Conservation (phyloP, 2,797 vertebrate species). For the Tympanoctomys barrerae region DNA sequence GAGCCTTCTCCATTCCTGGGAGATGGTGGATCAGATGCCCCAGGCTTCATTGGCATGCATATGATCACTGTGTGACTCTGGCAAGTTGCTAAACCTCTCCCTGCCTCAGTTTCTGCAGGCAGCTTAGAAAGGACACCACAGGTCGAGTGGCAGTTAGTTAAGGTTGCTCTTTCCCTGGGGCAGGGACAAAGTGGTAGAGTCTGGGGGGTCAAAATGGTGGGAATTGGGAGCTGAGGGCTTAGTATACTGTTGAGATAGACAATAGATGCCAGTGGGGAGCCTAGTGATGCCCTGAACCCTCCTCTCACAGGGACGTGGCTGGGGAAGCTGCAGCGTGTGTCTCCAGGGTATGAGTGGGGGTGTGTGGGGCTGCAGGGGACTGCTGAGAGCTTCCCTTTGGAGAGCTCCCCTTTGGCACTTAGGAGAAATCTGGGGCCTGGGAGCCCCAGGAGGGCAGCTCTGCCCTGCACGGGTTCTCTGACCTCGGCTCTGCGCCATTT, state of each 20-base stretch:
- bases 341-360: background rate
- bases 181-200: background rate
- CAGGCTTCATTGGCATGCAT: background rate
- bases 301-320: rapidly evolving
- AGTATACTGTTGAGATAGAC: background rate
- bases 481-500: background rate
- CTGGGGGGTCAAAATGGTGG: background rate
- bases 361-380: background rate
- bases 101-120: background rate
- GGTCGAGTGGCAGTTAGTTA: background rate
- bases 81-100: background rate
- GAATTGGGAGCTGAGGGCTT: background rate
- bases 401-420: background rate
- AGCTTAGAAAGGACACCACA: background rate
- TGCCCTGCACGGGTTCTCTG: background rate
- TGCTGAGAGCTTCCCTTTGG: background rate
- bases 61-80: background rate
- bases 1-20: background rate
- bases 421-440: background rate
- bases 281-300: background rate
- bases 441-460: background rate
- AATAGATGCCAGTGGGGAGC: background rate
- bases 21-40: background rate
- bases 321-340: background rate
- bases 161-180: background rate